These are phyloP conservation scores for Ceyx margarethae DNA, from an alignment of 2,113 vertebrate species.

Conservation along the genomic window DNA sequence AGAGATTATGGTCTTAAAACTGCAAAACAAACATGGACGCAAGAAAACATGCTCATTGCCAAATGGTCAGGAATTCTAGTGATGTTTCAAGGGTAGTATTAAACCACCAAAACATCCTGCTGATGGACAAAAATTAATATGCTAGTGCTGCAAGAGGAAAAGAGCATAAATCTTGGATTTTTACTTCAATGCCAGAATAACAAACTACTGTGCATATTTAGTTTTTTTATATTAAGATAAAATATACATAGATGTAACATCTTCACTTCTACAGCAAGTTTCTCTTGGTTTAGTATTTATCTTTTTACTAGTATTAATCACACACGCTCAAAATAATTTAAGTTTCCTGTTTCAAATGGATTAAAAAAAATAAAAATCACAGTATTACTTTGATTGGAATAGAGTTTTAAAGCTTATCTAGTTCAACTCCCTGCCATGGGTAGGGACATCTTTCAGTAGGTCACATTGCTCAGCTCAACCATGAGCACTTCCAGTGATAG, in stretches of 20 bases:
- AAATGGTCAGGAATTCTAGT: background rate
- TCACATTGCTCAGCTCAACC: background rate
- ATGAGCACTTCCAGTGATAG: background rate
- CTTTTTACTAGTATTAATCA: background rate
- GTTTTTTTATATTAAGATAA: background rate
- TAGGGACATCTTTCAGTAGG: background rate
- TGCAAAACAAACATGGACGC: conserved; percentile 40
- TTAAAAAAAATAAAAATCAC: background rate
- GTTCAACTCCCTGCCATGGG: background rate
- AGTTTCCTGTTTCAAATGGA: background rate
- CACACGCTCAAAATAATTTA: background rate
- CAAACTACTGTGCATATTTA: background rate
- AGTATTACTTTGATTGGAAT: background rate
- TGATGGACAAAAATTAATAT: background rate
- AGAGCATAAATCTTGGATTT: background rate
- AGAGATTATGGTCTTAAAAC: conserved; percentile 96
- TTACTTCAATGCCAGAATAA: background rate
- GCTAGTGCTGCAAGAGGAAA: background rate
- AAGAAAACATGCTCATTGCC: background rate
- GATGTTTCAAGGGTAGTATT: background rate
- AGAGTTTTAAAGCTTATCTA: background rate
- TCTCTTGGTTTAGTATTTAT: background rate
- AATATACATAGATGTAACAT: background rate
- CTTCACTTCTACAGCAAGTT: background rate
- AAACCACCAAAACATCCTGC: background rate